Evolutionary conservation across 1,140 invertebrate species (phyloP).

Genomic region (Callitettix versicolor): DNA sequence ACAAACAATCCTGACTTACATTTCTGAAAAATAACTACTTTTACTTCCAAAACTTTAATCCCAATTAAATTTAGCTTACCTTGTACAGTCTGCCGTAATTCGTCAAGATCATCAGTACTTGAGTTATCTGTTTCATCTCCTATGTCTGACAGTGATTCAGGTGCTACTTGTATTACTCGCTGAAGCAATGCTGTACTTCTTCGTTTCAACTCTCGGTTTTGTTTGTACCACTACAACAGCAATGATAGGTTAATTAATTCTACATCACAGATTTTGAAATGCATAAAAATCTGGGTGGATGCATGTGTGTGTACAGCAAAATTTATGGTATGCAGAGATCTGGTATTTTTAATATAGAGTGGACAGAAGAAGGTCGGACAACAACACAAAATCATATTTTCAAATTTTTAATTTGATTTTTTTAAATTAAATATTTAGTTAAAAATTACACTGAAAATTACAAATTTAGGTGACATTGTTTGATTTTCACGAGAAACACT

Average conservation of each 20-base stretch:
- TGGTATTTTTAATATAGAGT: not conserved
- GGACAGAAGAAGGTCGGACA: too few species aligned
- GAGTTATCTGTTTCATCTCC: slow-evolving; percentile 32
- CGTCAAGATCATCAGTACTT: slow-evolving; percentile 51
- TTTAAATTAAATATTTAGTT: not conserved
- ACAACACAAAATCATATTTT: not conserved
- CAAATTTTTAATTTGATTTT: not conserved
- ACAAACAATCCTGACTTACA: too few species aligned
- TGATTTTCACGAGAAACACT: too few species aligned
- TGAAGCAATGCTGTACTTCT: slow-evolving; percentile 48
- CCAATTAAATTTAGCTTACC: too few species aligned
- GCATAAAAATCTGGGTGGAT: not conserved
- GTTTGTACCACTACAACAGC: slow-evolving; percentile 55
- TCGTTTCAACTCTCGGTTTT: slow-evolving; percentile 57
- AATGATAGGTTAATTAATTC: not conserved
- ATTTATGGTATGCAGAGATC: too few species aligned
- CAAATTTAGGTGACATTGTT: too few species aligned
- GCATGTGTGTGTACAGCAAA: not conserved
- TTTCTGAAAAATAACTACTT: too few species aligned
- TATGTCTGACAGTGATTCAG: slow-evolving; percentile 15
- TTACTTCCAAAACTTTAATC: too few species aligned
- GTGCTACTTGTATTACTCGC: slow-evolving; percentile 31
- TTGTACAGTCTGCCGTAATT: slow-evolving; percentile 50
- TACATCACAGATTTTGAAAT: not conserved
- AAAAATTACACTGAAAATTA: not conserved